Evolutionary conservation across 2,113 vertebrate genomes (phyloP).

Genomic region (Ochotona curzoniae): DNA sequence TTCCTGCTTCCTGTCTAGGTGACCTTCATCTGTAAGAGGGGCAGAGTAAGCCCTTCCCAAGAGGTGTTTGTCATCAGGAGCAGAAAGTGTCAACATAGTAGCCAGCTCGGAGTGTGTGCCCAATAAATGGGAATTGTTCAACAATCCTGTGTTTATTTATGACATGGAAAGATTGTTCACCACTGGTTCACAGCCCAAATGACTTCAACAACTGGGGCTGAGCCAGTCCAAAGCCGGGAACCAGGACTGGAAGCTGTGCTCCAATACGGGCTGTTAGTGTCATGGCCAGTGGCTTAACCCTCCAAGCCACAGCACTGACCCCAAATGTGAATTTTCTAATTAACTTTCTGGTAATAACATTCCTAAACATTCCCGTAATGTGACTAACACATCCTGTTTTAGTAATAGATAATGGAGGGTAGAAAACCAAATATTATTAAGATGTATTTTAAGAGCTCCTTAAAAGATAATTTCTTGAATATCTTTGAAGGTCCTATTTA

Average conservation of each 20-base stretch:
- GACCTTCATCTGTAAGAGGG: not conserved
- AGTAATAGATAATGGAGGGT: not conserved
- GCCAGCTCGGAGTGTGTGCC: not conserved
- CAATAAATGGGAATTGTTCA: not conserved
- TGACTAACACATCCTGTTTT: not conserved
- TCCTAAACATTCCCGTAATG: not conserved
- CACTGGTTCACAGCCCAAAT: too few species aligned
- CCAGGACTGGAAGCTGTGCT: too few species aligned
- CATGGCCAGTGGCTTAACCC: too few species aligned
- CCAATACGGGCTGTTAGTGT: too few species aligned
- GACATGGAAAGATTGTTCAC: too few species aligned
- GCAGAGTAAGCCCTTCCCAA: not conserved
- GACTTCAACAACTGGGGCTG: too few species aligned
- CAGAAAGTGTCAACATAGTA: not conserved
- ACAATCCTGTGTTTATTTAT: too few species aligned
- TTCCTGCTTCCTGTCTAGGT: not conserved
- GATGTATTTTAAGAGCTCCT: not conserved
- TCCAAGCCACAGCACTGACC: too few species aligned
- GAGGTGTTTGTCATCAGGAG: not conserved
- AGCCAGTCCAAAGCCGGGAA: too few species aligned
- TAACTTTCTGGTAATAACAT: not conserved
- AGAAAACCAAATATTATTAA: not conserved
- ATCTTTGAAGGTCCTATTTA: not conserved
- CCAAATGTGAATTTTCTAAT: conserved; percentile 1
- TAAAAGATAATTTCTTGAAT: not conserved